phyloP scores from a whole-genome alignment of 2,797 vertebrate species.

The Pangasius sanitwongsei region DNA sequence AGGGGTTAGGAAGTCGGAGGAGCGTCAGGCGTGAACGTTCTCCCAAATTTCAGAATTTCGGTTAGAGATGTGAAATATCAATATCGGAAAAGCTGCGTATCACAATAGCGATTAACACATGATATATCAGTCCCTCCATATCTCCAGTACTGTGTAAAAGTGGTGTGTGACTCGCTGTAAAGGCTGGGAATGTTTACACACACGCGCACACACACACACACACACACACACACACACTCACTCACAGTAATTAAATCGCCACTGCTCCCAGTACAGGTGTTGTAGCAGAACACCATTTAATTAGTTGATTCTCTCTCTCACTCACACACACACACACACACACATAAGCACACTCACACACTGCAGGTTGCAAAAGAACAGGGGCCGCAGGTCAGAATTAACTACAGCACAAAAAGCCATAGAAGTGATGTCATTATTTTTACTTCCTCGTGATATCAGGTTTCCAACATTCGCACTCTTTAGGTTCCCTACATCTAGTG shows the following conservation, averaged over 20 bases:
- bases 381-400: not conserved
- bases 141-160: not conserved
- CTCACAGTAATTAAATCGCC: not conserved
- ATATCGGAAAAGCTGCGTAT: not conserved
- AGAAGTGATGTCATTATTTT: not conserved
- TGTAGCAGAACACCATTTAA: constrained; percentile 13
- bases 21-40: too few relatives aligned
- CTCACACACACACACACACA: not conserved
- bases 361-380: too few relatives aligned
- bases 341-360: not conserved
- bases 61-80: not conserved
- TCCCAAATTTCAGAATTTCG: not conserved
- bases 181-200: not conserved
- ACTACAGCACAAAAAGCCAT: not conserved
- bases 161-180: not conserved
- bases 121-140: not conserved
- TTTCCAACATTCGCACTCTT: not conserved
- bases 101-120: not conserved
- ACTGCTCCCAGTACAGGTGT: not conserved
- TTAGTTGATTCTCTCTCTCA: not conserved
- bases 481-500: not conserved
- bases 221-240: constrained; percentile 6
- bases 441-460: not conserved
- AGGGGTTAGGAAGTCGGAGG: too few relatives aligned
- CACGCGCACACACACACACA: constrained; percentile 11